Base-by-base conservation (phyloP, 2,113 vertebrate genomes). In the Ageneiosus marmoratus region DNA sequence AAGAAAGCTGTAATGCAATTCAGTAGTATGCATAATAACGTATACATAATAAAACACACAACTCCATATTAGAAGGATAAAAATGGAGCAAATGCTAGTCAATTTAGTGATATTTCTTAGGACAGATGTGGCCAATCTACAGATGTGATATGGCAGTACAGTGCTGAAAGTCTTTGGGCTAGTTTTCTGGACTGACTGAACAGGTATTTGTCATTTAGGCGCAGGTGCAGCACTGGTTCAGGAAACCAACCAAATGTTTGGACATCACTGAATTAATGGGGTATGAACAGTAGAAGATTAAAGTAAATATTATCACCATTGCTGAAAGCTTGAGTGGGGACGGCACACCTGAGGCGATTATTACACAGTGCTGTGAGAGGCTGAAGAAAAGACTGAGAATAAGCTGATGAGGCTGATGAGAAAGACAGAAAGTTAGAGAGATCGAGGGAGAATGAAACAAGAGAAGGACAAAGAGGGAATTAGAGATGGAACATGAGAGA, bases 91-190 rank as follows among this genome's bases (percentile, higher is more conserved):
- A 37, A 82, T 15, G 7, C 44, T 63, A 11, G 27, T 37, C 18
- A 16, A 63, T 75, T 75, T 73, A 15, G 15, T 60, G n/a, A 58
- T 27, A 24, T 73, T 60, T 73, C 80, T 63, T 41, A 82, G 18
- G 16, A 76, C 50, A 34, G 72, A 53, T 76, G 18, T 27, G 6
- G 75, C 62, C 56, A 63, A 75, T 82, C 70, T 63, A 63, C 58
- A 72, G 63, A 60, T 20, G 48, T 51, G 76, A 29, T 69, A 13
- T 74, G 77, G 83, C 83, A 85, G 86, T 85, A 80, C 22, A 51
- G 80, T 72, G 83, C 83, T 83, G 67, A 83, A 87, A 69, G 51
- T 85, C 62, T 85, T 85, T 81, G 53, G 67, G 73, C 60, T 67
- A 58, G 22, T 76, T 37, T 76, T 81, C 79, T 77, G 48, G 60